Conservation (phyloP, 1,140 invertebrate species). For the Cotesia glomerata region DNA sequence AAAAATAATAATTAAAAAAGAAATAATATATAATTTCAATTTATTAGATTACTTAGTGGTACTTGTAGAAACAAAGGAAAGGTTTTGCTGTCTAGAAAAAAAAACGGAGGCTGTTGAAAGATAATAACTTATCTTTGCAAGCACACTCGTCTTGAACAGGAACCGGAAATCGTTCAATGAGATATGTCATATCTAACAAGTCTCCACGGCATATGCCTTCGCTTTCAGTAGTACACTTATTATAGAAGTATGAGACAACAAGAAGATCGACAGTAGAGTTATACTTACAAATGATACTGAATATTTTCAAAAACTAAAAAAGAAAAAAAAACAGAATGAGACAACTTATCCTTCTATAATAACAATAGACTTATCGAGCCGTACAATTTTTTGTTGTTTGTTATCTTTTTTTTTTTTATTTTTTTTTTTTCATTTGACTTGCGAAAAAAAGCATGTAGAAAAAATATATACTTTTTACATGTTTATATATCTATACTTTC, state of each 20-base stretch:
- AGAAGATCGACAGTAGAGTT: neutral
- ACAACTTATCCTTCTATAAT: neutral
- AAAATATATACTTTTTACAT: too few relatives aligned
- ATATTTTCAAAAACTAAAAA: neutral
- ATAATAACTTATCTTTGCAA: conserved; percentile 53
- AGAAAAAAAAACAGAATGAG: neutral
- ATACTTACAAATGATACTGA: neutral
- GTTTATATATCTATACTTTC: neutral
- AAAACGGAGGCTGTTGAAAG: conserved; percentile 23
- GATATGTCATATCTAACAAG: conserved; percentile 55
- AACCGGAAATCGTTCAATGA: conserved; percentile 53
- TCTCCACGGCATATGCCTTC: conserved; percentile 9
- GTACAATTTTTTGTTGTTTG: neutral
- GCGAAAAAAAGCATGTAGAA: neutral
- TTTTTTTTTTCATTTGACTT: neutral
- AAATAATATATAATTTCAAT: neutral
- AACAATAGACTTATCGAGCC: conserved; percentile 2
- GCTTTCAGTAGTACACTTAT: neutral
- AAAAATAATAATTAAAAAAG: too few relatives aligned
- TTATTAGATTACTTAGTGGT: neutral
- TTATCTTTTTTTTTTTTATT: neutral
- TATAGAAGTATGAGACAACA: neutral
- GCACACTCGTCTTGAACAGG: conserved; percentile 54
- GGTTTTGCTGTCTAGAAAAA: neutral
- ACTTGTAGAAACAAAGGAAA: neutral